Percentiles rank a stretch among this genome's conserved stretches.
Conservation (phyloP, 2,888 invertebrate species). For the Cerceris ruficornis region DNA sequence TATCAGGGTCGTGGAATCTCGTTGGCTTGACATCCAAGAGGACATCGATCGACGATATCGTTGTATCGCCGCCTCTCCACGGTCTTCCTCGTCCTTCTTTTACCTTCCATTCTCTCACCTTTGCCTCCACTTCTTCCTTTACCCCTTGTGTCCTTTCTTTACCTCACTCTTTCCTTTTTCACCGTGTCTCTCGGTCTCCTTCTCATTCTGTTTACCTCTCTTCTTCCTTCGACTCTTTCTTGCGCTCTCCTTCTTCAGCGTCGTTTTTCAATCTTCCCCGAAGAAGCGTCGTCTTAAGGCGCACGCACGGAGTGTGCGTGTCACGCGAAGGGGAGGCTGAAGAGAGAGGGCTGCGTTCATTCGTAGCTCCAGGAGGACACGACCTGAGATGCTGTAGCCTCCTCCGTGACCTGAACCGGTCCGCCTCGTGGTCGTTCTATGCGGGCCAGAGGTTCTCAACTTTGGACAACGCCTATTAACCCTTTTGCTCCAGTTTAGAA, state of each 20-base stretch:
- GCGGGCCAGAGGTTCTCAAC: conserved; percentile 77
- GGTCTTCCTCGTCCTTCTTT: conserved; percentile 16
- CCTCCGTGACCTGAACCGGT: conserved; percentile 79
- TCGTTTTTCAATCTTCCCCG: conserved; percentile 59
- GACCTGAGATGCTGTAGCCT: conserved; percentile 69
- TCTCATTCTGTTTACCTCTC: conserved; percentile 15
- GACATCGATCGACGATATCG: conserved; percentile 66
- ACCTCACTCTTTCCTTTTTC: neutral
- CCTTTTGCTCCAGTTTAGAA: neutral
- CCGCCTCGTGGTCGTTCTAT: conserved; percentile 75
- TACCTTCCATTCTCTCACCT: conserved; percentile 36
- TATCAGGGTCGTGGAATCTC: conserved; percentile 65
- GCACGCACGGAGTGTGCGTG: conserved; percentile 58
- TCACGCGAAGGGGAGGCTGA: conserved; percentile 58
- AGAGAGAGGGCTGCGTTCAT: conserved; percentile 57
- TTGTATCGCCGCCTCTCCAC: conserved; percentile 26
- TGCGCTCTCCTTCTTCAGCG: conserved; percentile 27
- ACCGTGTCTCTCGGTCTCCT: conserved; percentile 10
- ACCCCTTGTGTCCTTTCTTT: too few species aligned
- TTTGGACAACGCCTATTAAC: conserved; percentile 43
- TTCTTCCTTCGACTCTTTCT: conserved; percentile 16
- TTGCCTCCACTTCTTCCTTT: neutral
- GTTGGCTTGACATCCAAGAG: conserved; percentile 46
- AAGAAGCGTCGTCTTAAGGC: conserved; percentile 45
- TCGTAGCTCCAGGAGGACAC: conserved; percentile 68